These are phyloP conservation scores for Catharus fuscescens DNA, from an alignment of 2,113 vertebrate species.

Conservation along the genomic window DNA sequence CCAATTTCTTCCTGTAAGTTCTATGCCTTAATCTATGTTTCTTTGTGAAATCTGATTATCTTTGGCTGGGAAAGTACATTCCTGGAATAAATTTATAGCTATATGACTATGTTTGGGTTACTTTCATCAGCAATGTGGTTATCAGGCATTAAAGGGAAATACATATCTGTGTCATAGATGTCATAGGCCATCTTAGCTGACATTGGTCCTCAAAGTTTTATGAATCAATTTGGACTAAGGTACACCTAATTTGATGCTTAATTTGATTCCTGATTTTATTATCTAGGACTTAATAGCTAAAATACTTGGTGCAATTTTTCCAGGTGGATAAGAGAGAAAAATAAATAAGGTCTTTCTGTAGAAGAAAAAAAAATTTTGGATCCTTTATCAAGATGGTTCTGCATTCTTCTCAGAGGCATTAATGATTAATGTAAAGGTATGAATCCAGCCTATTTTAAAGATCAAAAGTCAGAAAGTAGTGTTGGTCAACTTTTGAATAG, in stretches of 20 bases:
- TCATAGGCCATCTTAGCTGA: neutral
- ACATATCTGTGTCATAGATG: neutral
- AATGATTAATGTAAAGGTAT: neutral
- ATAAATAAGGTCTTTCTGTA: neutral
- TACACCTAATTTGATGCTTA: neutral
- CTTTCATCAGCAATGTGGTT: neutral
- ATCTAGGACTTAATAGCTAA: neutral
- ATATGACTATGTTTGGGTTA: neutral
- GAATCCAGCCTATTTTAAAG: neutral
- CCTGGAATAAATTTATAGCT: neutral
- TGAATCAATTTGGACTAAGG: neutral
- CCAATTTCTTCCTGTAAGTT: neutral
- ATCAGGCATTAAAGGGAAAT: neutral
- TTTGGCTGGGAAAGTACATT: neutral
- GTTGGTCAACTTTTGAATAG: neutral
- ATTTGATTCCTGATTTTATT: neutral
- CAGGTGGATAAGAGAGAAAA: neutral
- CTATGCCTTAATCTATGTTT: neutral
- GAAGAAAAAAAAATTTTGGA: neutral
- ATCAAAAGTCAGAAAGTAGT: neutral
- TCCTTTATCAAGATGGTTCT: neutral
- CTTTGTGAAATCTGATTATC: neutral
- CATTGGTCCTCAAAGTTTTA: neutral
- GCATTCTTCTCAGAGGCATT: neutral
- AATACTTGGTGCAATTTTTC: neutral